phyloP scores from a whole-genome alignment of 2,888 invertebrate species.

The Phengaris arion region DNA sequence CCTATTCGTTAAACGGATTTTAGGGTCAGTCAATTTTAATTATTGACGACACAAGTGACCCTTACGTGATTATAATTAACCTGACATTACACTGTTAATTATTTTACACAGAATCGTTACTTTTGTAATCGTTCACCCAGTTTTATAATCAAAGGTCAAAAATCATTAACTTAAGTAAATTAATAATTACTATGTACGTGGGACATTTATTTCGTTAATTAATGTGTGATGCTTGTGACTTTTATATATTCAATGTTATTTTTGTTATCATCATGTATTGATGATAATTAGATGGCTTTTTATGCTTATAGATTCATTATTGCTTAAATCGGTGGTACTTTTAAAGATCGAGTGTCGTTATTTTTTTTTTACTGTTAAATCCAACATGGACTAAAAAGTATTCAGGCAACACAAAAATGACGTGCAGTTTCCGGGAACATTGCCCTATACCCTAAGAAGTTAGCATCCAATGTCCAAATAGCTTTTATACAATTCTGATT shows the following conservation, averaged over 20 bases:
- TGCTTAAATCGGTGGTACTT: too few relatives aligned
- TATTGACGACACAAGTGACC: neutral
- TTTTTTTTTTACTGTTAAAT: too few relatives aligned
- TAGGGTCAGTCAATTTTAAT: conserved; percentile 1
- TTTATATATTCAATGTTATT: neutral
- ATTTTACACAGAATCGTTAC: neutral
- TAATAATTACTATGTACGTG: neutral
- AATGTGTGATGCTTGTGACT: neutral
- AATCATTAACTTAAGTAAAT: neutral
- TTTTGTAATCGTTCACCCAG: conserved; percentile 11
- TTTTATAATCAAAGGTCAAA: conserved; percentile 9
- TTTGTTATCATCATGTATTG: too few relatives aligned
- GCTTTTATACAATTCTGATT: too few relatives aligned
- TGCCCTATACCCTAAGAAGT: too few relatives aligned
- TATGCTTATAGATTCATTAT: too few relatives aligned
- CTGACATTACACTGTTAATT: neutral
- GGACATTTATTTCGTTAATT: neutral
- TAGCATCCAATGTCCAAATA: too few relatives aligned
- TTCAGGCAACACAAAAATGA: too few relatives aligned
- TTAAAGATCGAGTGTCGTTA: too few relatives aligned
- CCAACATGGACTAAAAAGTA: too few relatives aligned
- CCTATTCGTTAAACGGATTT: neutral
- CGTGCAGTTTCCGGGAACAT: too few relatives aligned
- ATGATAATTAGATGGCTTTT: too few relatives aligned
- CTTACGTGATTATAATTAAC: conserved; percentile 5